A percentile compares a stretch with the other conserved stretches of the same genome.
Evolutionary conservation across 2,797 vertebrate species (phyloP).

Genomic region (Crenuchus spilurus): DNA sequence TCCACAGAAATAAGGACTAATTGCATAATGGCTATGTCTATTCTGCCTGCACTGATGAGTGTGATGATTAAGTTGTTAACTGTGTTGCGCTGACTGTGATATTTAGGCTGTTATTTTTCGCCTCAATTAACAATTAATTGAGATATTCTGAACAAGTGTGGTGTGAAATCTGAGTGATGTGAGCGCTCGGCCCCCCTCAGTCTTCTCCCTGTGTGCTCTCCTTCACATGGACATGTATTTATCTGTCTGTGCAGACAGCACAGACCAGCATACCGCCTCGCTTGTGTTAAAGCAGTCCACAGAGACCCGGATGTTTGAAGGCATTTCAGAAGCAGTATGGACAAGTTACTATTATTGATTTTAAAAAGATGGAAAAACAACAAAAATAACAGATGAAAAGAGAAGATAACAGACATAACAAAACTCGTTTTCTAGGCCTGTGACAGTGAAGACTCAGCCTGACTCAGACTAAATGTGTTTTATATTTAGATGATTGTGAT

Average conservation of each 20-base stretch:
- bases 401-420: too few species aligned
- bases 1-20: conserved; percentile 48
- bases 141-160: conserved; percentile 44
- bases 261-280: too few species aligned
- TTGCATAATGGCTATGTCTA: conserved; percentile 48
- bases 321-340: neutral
- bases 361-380: too few species aligned
- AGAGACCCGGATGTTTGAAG: neutral
- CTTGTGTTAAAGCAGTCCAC: too few species aligned
- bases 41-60: conserved; percentile 44
- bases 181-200: conserved; percentile 30
- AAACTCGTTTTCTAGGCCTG: too few species aligned
- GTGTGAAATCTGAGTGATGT: conserved; percentile 48
- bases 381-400: too few species aligned
- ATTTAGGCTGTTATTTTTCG: conserved; percentile 77
- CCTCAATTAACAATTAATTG: conserved; percentile 43
- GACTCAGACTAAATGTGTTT: too few species aligned
- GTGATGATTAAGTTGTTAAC: conserved; percentile 60
- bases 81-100: conserved; percentile 87
- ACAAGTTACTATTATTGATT: too few species aligned
- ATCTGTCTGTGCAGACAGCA: too few species aligned
- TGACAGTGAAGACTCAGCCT: too few species aligned
- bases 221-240: neutral
- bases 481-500: too few species aligned
- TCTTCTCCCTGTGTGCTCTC: neutral